These are phyloP conservation scores for Camptogramma bilineatum DNA, from an alignment of 2,888 invertebrate species.

Conservation along the genomic window DNA sequence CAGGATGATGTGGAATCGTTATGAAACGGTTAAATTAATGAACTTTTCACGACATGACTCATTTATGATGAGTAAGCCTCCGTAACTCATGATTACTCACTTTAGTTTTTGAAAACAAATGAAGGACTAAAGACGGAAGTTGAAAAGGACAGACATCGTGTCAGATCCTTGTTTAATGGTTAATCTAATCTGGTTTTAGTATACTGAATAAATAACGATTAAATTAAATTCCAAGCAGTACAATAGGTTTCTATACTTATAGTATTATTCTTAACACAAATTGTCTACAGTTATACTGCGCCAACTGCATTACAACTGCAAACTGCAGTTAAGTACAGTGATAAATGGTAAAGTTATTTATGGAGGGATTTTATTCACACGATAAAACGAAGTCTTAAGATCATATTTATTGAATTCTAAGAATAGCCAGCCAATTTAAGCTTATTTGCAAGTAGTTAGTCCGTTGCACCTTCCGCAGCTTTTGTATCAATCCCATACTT, in stretches of 20 bases:
- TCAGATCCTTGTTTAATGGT: background rate
- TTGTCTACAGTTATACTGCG: slow-evolving; percentile 16
- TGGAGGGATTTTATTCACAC: slow-evolving; percentile 13
- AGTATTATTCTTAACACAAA: slow-evolving; percentile 8
- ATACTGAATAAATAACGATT: background rate
- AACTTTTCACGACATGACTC: background rate
- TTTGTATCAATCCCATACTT: no score
- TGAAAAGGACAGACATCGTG: no score
- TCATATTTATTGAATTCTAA: background rate
- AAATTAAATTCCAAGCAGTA: no score
- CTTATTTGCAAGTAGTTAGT: background rate
- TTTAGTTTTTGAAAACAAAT: no score
- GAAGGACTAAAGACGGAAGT: no score
- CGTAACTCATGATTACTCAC: no score
- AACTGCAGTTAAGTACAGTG: slow-evolving; percentile 22
- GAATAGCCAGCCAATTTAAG: background rate
- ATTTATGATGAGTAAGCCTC: background rate
- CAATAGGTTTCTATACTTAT: background rate
- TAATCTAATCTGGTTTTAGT: no score
- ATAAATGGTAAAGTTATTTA: slow-evolving; percentile 24
- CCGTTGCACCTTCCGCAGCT: background rate
- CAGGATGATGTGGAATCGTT: background rate
- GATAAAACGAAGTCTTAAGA: background rate
- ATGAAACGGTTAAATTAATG: background rate
- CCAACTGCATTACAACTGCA: slow-evolving; percentile 24